Percentiles rank a stretch among this genome's conserved stretches.
phyloP scores from a whole-genome alignment of 2,113 vertebrate genomes.

The Rafetus swinhoei region DNA sequence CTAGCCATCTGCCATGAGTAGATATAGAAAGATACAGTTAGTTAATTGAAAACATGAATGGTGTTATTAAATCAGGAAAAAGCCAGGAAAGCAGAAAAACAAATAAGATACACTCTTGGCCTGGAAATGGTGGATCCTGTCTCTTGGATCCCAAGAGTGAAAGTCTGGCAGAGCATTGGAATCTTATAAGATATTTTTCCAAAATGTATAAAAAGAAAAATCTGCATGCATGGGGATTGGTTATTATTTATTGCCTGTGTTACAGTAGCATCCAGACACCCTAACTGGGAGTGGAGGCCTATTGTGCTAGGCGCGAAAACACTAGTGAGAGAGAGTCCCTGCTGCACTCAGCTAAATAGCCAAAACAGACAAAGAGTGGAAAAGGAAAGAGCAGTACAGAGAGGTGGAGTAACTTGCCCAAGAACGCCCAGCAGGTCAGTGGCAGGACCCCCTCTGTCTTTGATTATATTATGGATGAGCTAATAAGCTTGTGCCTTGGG shows the following conservation, averaged over 20 bases:
- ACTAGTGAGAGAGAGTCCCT: not conserved
- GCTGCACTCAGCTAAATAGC: not conserved
- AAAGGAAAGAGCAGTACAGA: not conserved
- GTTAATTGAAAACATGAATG: not conserved
- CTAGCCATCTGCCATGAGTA: not conserved
- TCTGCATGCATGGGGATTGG: not conserved
- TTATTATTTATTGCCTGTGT: not conserved
- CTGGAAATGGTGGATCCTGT: not conserved
- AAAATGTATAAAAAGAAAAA: not conserved
- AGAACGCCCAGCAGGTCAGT: accelerated
- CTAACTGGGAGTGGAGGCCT: not conserved
- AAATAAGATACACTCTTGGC: not conserved
- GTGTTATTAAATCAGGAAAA: not conserved
- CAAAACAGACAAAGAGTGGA: not conserved
- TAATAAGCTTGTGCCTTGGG: not conserved
- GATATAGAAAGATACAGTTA: not conserved
- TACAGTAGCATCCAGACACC: not conserved
- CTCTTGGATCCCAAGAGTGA: not conserved
- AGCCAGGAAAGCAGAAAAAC: not conserved
- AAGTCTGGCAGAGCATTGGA: not conserved
- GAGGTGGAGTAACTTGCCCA: not conserved
- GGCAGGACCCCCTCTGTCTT: not conserved
- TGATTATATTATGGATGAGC: accelerated
- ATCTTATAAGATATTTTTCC: not conserved
- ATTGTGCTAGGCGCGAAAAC: not conserved